Evolutionary conservation across 2,888 invertebrate genomes (phyloP), one percentile per base, ranked within the genome.

Genomic region (Chouioia cunea): DNA sequence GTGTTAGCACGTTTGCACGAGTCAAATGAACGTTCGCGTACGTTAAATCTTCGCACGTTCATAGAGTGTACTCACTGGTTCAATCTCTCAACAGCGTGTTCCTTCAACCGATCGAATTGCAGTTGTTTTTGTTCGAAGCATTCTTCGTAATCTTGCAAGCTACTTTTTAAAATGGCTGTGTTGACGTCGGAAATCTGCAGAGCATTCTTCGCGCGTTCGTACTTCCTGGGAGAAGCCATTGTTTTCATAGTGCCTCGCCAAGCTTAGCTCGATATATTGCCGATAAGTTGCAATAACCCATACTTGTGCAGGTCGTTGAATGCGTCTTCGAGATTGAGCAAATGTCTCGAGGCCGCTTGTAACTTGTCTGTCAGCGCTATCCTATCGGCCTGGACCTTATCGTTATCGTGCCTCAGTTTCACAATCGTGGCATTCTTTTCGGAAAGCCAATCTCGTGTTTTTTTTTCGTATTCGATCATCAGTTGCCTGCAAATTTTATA

Each of bases 51-150:
- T 36, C 12, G 36, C 36, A 27, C 6, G 2, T 36, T 36, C 36
- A 36, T n/a, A 27, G 27, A 4, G 47, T 48, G 16, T 14, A 66
- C 71, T 65, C 22, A 74, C 74, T 58, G 59, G 46, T 69, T 65
- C 48, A 74, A 63, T 50, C 64, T 57, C 36, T 74, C 74, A 48
- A 74, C 69, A 4, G 74, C 74, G 57, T 74, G 74, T 16, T 74
- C 66, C 43, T 74, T 74, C 14, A 74, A 60, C 56, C 48, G 47
- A 6, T 71, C 65, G 52, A 69, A 74, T n/a, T 74, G 74, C 4
- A 50, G 36, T 48, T 74, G 71, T 56, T 74, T 74, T 53, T 64
- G 63, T 10, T 53, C 46, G 10, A 71, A 64, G 53, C 69, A 71
- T 6, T 63, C 62, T 50, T 69, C 66, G 46, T 63, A 64, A 47